These are phyloP conservation scores for Melanogrammus aeglefinus DNA, from an alignment of 2,797 vertebrate genomes.

Conservation along the genomic window DNA sequence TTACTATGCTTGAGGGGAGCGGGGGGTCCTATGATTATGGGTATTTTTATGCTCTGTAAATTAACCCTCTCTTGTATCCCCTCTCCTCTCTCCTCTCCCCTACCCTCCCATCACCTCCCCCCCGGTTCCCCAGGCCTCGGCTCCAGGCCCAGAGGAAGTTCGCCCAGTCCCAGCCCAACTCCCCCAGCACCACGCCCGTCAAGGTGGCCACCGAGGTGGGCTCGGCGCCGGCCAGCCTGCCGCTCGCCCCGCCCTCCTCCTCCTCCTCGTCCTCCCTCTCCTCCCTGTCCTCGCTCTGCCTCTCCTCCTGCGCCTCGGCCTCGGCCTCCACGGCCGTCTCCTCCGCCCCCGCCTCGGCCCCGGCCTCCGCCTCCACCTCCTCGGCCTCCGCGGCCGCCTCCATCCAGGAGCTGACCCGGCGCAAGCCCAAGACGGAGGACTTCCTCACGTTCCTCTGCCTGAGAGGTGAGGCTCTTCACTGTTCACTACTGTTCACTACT, in stretches of 20 bases:
- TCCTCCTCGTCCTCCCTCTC: conserved; percentile 29
- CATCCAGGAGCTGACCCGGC: conserved; percentile 94
- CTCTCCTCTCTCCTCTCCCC: background rate
- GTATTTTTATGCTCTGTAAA: conserved; percentile 13
- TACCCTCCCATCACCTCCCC: background rate
- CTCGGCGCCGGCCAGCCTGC: conserved; percentile 69
- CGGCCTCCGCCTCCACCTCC: conserved; percentile 30
- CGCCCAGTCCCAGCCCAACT: conserved; percentile 98
- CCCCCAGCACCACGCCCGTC: conserved; percentile 96
- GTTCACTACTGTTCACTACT: background rate
- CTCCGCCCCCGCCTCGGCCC: conserved; percentile 22
- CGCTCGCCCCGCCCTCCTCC: conserved; percentile 41
- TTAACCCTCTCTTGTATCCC: conserved; percentile 13
- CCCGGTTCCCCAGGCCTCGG: conserved; percentile 79
- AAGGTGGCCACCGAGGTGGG: conserved; percentile 74
- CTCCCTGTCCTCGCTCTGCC: conserved; percentile 40
- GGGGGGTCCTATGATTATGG: background rate
- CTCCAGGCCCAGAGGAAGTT: conserved; percentile 99
- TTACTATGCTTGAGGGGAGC: background rate
- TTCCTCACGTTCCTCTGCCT: conserved; percentile 99
- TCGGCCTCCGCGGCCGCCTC: conserved; percentile 78
- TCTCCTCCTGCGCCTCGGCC: conserved; percentile 65
- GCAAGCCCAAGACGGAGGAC: conserved; percentile 99
- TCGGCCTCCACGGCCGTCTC: conserved; percentile 27
- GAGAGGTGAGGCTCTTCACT: conserved; percentile 80